Evolutionary conservation across 53 echinoderm and acorn worm genomes (phyloP), one percentile per base, ranked within the genome.

Genomic region (Stichopus horrens): DNA sequence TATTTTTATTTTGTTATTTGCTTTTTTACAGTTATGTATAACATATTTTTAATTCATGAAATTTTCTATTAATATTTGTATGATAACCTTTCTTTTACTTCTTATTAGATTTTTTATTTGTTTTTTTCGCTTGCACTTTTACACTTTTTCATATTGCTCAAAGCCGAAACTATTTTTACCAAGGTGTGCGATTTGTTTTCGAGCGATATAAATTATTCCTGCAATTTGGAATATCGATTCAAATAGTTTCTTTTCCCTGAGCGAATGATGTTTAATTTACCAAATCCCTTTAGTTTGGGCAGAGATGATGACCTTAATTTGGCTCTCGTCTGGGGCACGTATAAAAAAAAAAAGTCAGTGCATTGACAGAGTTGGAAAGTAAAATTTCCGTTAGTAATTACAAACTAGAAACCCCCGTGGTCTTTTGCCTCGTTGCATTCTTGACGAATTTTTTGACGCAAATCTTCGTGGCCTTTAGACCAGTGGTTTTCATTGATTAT

Each of bases 181-280:
- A 71, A 71, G 18, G 18, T 20, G 71, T 71, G 14, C 14, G n/a
- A 71, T 71, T 81, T 18, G 9, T 81, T n/a, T 58, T 21, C 58
- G 37, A 56, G n/a, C 23, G 53, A 56, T 22, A 81, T 81, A 21
- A 81, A 81, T 81, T 81, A 81, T 81, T 81, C 23, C 18, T 81
- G 20, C 57, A 54, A 81, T 81, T 21, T 19, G 57, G n/a, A 81
- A 53, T 55, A 81, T 81, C 19, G 58, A 81, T 81, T 22, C 58
- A 58, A 81, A 58, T 55, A 81, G 81, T 58, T 81, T 54, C 21
- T 19, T 37, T 13, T 81, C 81, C 81, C 81, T 10, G 9, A 54
- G 56, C 76, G 19, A 11, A 18, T 57, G 56, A 81, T 81, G 81
- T 81, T 81, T 81, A 81, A 81, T 81, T 81, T 81, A 56, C 58